Base-by-base conservation (phyloP, 2,113 vertebrate genomes). In the Trichomycterus rosablanca region DNA sequence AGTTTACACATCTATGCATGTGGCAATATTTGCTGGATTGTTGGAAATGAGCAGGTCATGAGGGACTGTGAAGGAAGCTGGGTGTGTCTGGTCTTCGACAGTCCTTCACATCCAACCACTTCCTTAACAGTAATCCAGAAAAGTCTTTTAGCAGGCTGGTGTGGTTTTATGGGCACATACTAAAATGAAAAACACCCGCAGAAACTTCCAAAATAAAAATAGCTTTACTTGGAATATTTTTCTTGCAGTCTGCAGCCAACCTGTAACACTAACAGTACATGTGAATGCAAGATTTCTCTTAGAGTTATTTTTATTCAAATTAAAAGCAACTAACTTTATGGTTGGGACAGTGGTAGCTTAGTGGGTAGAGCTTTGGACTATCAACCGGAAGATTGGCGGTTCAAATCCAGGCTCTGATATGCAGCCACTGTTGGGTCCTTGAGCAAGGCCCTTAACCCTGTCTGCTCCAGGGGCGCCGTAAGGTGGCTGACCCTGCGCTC, bases 111-210 rank as follows among this genome's bases (percentile, higher is more conserved):
- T 63, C 51, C 46, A 56, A 70, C 59, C 67, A 37, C 68, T 63
- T 64, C 67, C 59, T 72, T 59, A 32, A 55, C 18, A 20, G 8
- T 19, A 66, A 50, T 49, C 63, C 52, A 74, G 45, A 63, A 59
- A 56, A 45, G 9, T 48, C 6, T 46, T 58, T 54, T 16, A 68
- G 43, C 42, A 34, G 32, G 52, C 53, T 18, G 60, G 54, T 24
- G 44, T 55, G 61, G 59, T 72, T 72, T 63, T 8, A 40, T 42
- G 59, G 53, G 53, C 23, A 37, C 42, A 35, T 56, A 53, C 50
- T 40, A n/a, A 34, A 61, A 49, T 20, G 15, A 8, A 24, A 49
- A 35, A 49, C 23, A 49, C 32, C 43, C 48, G 35, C 20, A 30
- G 59, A 58, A 26, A 58, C 49, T 40, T 34, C 28, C 8, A 28